phyloP scores from a whole-genome alignment of 2,113 vertebrate genomes.

The Origma solitaria region DNA sequence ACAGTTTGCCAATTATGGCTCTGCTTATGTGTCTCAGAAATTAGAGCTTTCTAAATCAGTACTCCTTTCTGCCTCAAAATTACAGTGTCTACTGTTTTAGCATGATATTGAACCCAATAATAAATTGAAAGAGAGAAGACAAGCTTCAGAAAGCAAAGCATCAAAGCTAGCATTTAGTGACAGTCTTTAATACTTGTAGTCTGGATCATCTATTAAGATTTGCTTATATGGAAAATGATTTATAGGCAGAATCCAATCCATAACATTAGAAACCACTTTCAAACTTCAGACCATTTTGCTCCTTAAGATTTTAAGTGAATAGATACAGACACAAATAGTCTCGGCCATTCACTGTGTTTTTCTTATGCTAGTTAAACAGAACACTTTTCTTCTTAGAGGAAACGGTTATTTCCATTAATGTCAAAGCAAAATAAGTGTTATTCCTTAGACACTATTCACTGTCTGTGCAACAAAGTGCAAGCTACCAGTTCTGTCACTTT shows the following conservation, averaged over 20 bases:
- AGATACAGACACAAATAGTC: neutral
- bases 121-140: conserved; percentile 38
- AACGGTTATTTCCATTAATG: conserved; percentile 39
- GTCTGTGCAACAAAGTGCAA: conserved; percentile 16
- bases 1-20: neutral
- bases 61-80: neutral
- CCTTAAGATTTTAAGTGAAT: neutral
- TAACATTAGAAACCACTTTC: conserved; percentile 53
- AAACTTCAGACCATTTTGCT: neutral
- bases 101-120: conserved; percentile 31
- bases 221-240: conserved; percentile 55
- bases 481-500: conserved; percentile 5
- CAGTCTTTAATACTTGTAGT: conserved; percentile 28
- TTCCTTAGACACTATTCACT: neutral
- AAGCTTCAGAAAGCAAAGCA: conserved; percentile 35
- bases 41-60: neutral
- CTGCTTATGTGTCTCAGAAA: neutral
- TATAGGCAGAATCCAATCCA: neutral
- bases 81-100: conserved; percentile 20
- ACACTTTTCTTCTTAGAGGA: conserved; percentile 7
- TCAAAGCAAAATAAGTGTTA: conserved; percentile 16
- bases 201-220: conserved; percentile 46
- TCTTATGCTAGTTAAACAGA: conserved; percentile 9
- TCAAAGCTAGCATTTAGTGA: conserved; percentile 49
- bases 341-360: neutral